Evolutionary conservation across 2,113 vertebrate genomes (phyloP).

Genomic region (Danionella cerebrum): DNA sequence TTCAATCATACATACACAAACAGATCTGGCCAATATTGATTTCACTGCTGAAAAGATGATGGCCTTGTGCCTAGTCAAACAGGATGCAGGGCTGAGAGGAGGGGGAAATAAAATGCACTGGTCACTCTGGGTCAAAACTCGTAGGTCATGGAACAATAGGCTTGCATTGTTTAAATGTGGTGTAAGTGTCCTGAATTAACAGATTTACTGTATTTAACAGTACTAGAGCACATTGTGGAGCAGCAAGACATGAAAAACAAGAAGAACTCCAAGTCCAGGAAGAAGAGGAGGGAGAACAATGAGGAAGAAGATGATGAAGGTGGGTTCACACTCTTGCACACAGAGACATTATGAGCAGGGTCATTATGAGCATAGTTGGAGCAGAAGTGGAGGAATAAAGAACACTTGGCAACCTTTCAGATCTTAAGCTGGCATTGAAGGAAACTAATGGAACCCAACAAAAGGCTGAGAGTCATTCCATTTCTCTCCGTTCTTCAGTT

Average conservation of each 20-base stretch:
- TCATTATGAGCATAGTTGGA: too few species aligned
- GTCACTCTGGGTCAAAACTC: conserved; percentile 20
- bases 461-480: not conserved
- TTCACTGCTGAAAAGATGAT: conserved; percentile 35
- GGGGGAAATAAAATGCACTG: conserved; percentile 24
- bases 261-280: conserved; percentile 74
- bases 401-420: not conserved
- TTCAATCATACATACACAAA: not conserved
- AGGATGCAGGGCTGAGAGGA: conserved; percentile 35
- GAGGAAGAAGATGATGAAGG: conserved; percentile 65
- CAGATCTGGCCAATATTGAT: conserved; percentile 29
- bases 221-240: conserved; percentile 67
- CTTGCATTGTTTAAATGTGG: conserved; percentile 7
- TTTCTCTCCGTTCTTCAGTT: too few species aligned
- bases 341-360: too few species aligned
- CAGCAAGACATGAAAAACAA: conserved; percentile 71
- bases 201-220: conserved; percentile 47
- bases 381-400: too few species aligned
- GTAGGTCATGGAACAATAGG: conserved; percentile 28
- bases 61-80: conserved; percentile 38
- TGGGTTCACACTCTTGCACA: too few species aligned
- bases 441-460: too few species aligned
- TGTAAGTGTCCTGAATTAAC: not conserved
- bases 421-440: not conserved
- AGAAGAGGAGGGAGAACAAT: conserved; percentile 74